These are phyloP conservation scores for Spongilla lacustris DNA, from an alignment of 37 sponge, comb jelly and placozoan genomes.

Conservation along the genomic window DNA sequence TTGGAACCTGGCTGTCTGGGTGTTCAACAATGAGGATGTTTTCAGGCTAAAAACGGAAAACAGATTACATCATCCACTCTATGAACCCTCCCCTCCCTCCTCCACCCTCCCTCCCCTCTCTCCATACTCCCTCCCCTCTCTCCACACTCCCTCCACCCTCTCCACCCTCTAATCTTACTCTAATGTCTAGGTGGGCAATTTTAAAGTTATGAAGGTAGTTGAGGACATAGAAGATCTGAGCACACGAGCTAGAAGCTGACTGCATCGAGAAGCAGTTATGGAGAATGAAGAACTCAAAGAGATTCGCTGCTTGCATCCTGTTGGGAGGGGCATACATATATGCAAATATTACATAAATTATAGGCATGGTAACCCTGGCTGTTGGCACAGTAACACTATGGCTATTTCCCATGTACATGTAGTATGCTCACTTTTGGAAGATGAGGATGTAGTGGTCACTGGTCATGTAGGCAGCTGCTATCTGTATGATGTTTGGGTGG, in stretches of 20 bases:
- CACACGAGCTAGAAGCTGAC: not conserved
- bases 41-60: constrained; percentile 35
- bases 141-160: not conserved
- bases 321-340: no score
- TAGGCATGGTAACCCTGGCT: no score
- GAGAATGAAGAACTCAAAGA: constrained; percentile 42
- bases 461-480: constrained; percentile 48
- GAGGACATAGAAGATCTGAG: constrained; percentile 35
- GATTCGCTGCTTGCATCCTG: constrained; percentile 45
- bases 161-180: not conserved
- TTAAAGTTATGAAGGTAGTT: constrained; percentile 48
- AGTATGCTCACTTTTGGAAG: constrained; percentile 58
- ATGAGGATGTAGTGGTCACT: constrained; percentile 46
- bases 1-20: not conserved
- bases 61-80: no score
- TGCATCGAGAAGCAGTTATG: constrained; percentile 33
- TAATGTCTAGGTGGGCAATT: constrained; percentile 61
- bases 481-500: constrained; percentile 56
- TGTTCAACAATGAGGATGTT: constrained; percentile 38
- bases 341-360: no score
- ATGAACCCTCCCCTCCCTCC: no score
- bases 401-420: no score
- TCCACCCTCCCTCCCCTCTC: no score
- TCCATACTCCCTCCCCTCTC: not conserved
- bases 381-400: no score